Base-by-base conservation (phyloP, 2,888 invertebrate genomes). In the Diaprepes abbreviatus region DNA sequence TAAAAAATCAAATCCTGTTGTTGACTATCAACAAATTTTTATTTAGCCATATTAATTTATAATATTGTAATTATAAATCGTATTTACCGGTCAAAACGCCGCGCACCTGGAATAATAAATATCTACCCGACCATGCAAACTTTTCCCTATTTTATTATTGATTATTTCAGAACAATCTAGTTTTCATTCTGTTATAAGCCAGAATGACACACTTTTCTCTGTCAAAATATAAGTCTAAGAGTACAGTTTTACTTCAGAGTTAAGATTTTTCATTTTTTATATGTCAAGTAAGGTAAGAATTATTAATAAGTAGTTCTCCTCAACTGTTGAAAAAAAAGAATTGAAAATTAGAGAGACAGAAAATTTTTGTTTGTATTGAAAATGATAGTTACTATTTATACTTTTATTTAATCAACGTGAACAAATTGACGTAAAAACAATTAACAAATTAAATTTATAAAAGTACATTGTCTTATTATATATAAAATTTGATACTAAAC, bases 271-370 rank as follows among this genome's bases (percentile, higher is more conserved):
- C 59, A 21, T 58, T 59, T 57, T 65, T 73, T 75, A 70, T 71
- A 77, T 78, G 77, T 71, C 74, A 66, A 75, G 40, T 71, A 78
- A 77, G 76, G 78, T 77, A 71, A 74, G 76, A 67, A 55, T 38
- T 36, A 38, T 36, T 16, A 16, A 16, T 16, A 14, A 14, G 5
- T 16, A 38, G 10, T 33, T 33, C 28, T 6, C 28, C 28, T n/a
- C n/a, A n/a, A n/a, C n/a, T n/a, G n/a, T n/a, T n/a, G n/a, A n/a
- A n/a, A n/a, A n/a, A n/a, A n/a, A n/a, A n/a, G n/a, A n/a, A n/a
- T n/a, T n/a, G n/a, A n/a, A n/a, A n/a, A n/a, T n/a, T n/a, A 5
- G 24, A 24, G 24, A 24, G 24, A 24, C 24, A 24, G 24, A 3
- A 35, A 35, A 1, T n/a, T 16, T 38, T n/a, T 38, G 38, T 38